Evolutionary conservation across 2,888 invertebrate species (phyloP).

Genomic region (Chaetogeoica ovagalla): DNA sequence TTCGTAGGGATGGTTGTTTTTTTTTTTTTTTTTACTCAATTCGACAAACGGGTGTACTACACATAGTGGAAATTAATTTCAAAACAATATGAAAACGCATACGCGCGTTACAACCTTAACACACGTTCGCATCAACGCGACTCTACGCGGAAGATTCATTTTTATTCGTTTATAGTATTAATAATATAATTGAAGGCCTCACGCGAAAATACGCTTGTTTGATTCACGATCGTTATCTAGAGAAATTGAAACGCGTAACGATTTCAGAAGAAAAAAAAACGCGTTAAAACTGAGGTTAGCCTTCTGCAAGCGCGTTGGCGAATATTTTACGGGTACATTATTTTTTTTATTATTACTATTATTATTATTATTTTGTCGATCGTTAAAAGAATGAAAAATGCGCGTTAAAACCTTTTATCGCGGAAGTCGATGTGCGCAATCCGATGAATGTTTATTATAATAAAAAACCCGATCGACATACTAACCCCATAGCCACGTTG

Average conservation of each 20-base stretch:
- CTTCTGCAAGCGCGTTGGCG: neutral
- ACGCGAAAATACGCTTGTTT: neutral
- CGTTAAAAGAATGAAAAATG: too few species aligned
- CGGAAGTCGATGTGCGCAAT: too few species aligned
- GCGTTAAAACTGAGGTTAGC: neutral
- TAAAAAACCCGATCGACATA: too few species aligned
- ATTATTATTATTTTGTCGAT: too few species aligned
- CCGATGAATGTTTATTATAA: too few species aligned
- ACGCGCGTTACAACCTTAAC: constrained; percentile 15
- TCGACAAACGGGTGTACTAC: too few species aligned
- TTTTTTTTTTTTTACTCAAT: too few species aligned
- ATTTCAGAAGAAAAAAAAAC: neutral
- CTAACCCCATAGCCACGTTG: too few species aligned
- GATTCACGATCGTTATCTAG: constrained; percentile 27
- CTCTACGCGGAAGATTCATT: constrained; percentile 20
- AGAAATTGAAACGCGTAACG: constrained; percentile 6
- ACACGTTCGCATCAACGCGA: neutral
- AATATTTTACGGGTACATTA: too few species aligned
- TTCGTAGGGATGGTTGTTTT: too few species aligned
- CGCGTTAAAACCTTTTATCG: too few species aligned
- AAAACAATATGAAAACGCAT: constrained; percentile 12
- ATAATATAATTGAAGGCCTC: constrained; percentile 38
- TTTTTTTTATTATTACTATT: too few species aligned
- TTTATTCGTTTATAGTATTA: neutral
- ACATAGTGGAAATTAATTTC: neutral